Percentiles rank a stretch among this genome's conserved stretches.
Evolutionary conservation across 2,888 invertebrate species (phyloP).

Genomic region (Troides oblongomaculatus): DNA sequence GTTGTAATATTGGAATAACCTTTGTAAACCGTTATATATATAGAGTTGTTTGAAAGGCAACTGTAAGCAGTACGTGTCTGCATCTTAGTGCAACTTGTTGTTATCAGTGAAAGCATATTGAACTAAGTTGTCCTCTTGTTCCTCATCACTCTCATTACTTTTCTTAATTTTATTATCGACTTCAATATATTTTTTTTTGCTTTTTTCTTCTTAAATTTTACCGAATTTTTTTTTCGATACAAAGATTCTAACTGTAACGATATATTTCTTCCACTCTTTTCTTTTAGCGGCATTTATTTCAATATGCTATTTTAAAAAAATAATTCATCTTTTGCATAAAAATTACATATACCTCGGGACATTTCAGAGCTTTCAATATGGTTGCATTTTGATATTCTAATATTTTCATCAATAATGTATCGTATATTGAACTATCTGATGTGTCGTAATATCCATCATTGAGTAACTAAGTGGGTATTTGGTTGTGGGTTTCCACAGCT

Average conservation of each 20-base stretch:
- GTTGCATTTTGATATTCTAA: slow-evolving; percentile 30
- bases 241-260: slow-evolving; percentile 23
- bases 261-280: slow-evolving; percentile 30
- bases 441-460: slow-evolving; percentile 58
- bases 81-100: slow-evolving; percentile 80
- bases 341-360: slow-evolving; percentile 57
- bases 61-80: slow-evolving; percentile 80
- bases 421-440: slow-evolving; percentile 54
- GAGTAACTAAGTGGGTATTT: slow-evolving; percentile 77
- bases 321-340: slow-evolving; percentile 57
- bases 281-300: slow-evolving; percentile 57
- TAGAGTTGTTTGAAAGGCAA: slow-evolving; percentile 58
- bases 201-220: slow-evolving; percentile 18
- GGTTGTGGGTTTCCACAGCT: slow-evolving; percentile 80
- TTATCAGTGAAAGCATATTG: slow-evolving; percentile 70
- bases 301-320: slow-evolving; percentile 73
- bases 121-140: slow-evolving; percentile 54
- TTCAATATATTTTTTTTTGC: slow-evolving; percentile 31
- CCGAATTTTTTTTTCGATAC: neutral
- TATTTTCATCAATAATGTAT: slow-evolving; percentile 28
- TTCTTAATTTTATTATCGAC: slow-evolving; percentile 31
- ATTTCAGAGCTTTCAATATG: slow-evolving; percentile 58
- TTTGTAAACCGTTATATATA: slow-evolving; percentile 50
- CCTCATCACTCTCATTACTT: slow-evolving; percentile 22
- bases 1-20: slow-evolving; percentile 53